These are phyloP conservation scores for Cepaea hortensis DNA, from an alignment of 2,888 invertebrate genomes.

Conservation along the genomic window DNA sequence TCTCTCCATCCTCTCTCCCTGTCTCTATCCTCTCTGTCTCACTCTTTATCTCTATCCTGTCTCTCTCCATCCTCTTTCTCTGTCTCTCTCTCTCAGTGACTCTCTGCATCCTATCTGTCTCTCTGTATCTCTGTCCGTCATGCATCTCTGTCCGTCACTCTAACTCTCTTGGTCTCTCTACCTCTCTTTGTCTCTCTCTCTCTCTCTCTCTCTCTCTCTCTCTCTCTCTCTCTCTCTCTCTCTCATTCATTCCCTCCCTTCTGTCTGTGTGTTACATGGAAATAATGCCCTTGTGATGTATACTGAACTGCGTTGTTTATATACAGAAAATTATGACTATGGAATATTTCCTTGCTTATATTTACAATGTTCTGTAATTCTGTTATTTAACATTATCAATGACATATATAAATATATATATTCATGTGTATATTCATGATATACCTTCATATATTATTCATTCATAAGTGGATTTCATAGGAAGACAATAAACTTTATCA, in stretches of 20 bases:
- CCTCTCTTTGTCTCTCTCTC: not conserved
- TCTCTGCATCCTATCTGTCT: constrained; percentile 11
- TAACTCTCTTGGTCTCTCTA: not conserved
- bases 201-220: constrained; percentile 33
- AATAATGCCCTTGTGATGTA: no score
- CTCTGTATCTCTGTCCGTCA: constrained; percentile 14
- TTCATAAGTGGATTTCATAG: no score
- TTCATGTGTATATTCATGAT: no score
- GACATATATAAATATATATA: no score
- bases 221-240: constrained; percentile 35
- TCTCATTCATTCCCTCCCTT: constrained; percentile 2
- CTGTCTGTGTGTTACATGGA: not conserved
- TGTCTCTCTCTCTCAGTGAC: constrained; percentile 27
- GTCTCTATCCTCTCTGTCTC: not conserved
- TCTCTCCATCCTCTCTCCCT: no score
- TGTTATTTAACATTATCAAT: not conserved
- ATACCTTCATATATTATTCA: no score
- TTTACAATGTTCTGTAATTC: no score
- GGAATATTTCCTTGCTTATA: no score
- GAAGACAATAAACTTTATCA: no score
- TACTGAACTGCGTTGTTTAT: no score
- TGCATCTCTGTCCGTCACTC: no score
- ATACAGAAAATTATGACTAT: no score
- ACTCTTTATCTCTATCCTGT: not conserved
- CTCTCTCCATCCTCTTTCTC: constrained; percentile 15